Base-by-base conservation (phyloP, 1,140 invertebrate genomes). In the Pseudomyrmex cubaensis region DNA sequence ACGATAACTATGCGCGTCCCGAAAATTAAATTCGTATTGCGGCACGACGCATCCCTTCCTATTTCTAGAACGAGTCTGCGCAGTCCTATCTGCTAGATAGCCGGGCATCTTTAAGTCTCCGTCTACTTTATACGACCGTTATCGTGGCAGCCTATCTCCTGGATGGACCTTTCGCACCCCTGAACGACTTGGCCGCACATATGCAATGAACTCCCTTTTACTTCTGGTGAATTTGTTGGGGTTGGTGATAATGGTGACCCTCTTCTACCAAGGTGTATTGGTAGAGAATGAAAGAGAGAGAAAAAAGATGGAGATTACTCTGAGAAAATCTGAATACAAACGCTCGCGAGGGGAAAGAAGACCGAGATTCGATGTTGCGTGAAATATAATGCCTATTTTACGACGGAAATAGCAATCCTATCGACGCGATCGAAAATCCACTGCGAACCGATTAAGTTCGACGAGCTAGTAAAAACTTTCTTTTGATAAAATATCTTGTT, bases 201-300 rank as follows among this genome's bases (percentile, higher is more conserved):
- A 90, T 89, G 89, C 89, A 88, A 86, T 88, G 88, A 89, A 89
- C 87, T 90, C 67, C 73, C 86, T 87, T 88, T 88, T 88, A 89
- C 75, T 74, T 76, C 88, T 75, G 74, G 77, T 80, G 87, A 88
- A 89, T 89, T 90, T 89, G 89, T 87, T 87, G 85, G 78, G 85
- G 85, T 87, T 82, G 66, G 76, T 62, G 87, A 89, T 89, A 90
- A 89, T 87, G 78, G 88, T 87, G 87, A 88, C 84, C 87, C 87
- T 84, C 59, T 88, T 76, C 76, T 35, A 72, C n/a, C 25, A 20
- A 20, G 82, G 44, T 52, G 63, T 7, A 77, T 25, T 35, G 48
- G 44, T 13, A n/a, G 35, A 52, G 69, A 76, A 77, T 22, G 54
- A 83, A 66, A 67, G 61, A 82, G 56, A 59, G 70, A 83, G 59